Evolutionary conservation across 2,113 vertebrate species (phyloP).

Genomic region (Microtus pennsylvanicus): DNA sequence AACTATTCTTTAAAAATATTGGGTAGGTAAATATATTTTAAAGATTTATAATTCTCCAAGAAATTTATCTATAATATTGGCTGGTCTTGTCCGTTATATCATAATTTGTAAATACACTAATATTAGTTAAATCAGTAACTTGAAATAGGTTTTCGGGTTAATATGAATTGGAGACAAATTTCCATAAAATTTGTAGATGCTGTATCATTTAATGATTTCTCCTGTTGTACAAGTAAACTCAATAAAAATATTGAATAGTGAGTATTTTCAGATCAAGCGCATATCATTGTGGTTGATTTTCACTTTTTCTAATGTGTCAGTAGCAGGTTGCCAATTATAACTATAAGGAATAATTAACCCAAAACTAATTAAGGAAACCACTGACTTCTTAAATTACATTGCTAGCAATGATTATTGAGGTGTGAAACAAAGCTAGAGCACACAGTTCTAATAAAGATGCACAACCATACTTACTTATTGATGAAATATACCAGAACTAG

Average conservation of each 20-base stretch:
- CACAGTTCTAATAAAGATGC: not conserved
- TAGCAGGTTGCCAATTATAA: not conserved
- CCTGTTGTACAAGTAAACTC: not conserved
- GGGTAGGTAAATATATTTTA: not conserved
- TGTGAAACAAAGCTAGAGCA: not conserved
- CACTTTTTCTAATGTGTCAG: not conserved
- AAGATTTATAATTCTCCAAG: not conserved
- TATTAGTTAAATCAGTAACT: not conserved
- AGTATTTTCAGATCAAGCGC: conserved; percentile 1
- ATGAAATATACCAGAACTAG: not conserved
- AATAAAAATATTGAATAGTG: not conserved
- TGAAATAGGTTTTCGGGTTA: not conserved
- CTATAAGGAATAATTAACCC: not conserved
- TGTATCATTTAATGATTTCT: not conserved
- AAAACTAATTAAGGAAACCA: conserved; percentile 43
- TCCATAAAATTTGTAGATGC: not conserved
- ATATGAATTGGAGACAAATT: not conserved
- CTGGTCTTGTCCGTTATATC: not conserved
- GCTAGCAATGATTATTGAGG: not conserved
- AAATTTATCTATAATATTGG: not conserved
- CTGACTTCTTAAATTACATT: not conserved
- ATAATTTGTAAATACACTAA: not conserved
- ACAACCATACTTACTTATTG: not conserved
- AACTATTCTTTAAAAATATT: not conserved
- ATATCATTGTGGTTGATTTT: not conserved